A percentile compares a stretch with the other conserved stretches of the same genome.
Conservation (phyloP, 2,113 vertebrate genomes). For the Hemibagrus wyckioides region DNA sequence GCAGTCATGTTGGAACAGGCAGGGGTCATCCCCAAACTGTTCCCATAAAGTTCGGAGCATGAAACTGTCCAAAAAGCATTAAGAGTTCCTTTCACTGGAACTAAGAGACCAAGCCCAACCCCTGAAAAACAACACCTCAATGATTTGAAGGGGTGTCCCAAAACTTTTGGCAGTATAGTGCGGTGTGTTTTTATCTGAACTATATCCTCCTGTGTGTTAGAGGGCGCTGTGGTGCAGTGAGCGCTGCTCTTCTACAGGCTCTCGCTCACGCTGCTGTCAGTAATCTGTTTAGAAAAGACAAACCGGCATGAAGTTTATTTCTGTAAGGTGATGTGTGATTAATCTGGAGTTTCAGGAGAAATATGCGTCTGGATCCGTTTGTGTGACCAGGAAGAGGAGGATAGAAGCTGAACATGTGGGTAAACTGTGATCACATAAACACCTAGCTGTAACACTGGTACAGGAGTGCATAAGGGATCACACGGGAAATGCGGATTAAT, state of each 20-base stretch:
- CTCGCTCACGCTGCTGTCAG: neutral
- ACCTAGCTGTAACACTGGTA: neutral
- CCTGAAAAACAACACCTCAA: too few species aligned
- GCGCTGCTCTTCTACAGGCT: neutral
- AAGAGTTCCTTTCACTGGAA: too few species aligned
- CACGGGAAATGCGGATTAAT: neutral
- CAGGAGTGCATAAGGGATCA: neutral
- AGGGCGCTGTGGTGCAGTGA: neutral
- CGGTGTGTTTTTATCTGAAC: too few species aligned
- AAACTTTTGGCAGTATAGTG: too few species aligned
- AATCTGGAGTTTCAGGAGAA: neutral
- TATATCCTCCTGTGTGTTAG: neutral
- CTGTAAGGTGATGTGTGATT: neutral
- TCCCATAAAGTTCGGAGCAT: too few species aligned
- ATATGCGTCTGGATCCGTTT: neutral
- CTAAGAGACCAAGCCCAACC: too few species aligned
- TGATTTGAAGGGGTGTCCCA: too few species aligned
- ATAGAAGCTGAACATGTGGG: conserved; percentile 31
- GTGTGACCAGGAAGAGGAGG: conserved; percentile 7
- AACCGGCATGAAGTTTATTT: neutral
- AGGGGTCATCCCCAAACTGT: too few species aligned
- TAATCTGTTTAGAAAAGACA: neutral
- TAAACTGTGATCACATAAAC: conserved; percentile 13
- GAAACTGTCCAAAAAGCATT: too few species aligned
- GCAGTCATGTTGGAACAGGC: too few species aligned